phyloP scores from a whole-genome alignment of 2,113 vertebrate species.

The Seriola rivoliana region DNA sequence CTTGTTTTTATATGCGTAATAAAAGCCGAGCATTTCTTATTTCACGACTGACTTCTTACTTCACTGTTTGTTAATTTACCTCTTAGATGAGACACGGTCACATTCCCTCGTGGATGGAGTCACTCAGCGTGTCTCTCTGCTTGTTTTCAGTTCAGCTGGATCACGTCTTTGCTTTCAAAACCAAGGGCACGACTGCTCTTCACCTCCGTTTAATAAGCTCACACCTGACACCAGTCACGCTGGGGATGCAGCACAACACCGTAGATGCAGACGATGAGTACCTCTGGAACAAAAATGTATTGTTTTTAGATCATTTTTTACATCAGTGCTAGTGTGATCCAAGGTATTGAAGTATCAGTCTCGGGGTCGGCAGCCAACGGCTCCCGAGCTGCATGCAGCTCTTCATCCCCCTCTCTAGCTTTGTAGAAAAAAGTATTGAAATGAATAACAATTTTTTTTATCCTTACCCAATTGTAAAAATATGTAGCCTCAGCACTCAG shows the following conservation, averaged over 20 bases:
- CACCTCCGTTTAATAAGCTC: not conserved
- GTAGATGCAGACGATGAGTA: not conserved
- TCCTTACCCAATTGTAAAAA: no score
- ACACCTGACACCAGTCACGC: not conserved
- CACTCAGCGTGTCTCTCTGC: not conserved
- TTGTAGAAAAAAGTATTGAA: no score
- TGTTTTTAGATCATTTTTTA: no score
- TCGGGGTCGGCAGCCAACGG: no score
- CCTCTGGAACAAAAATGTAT: no score
- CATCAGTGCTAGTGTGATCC: no score
- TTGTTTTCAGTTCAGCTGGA: not conserved
- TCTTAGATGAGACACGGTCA: not conserved
- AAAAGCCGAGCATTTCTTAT: slow-evolving; percentile 1
- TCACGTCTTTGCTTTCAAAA: not conserved
- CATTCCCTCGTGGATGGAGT: not conserved
- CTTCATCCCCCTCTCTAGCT: no score
- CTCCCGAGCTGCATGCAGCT: no score
- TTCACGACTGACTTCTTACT: not conserved
- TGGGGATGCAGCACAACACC: not conserved
- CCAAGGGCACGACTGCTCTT: not conserved
- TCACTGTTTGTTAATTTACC: not conserved
- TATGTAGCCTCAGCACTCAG: no score
- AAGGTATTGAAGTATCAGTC: no score
- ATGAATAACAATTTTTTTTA: no score
- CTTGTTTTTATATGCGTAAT: slow-evolving; percentile 12